Conservation (phyloP, 2,113 vertebrate genomes). For the Cyphomyrus plagiostoma region DNA sequence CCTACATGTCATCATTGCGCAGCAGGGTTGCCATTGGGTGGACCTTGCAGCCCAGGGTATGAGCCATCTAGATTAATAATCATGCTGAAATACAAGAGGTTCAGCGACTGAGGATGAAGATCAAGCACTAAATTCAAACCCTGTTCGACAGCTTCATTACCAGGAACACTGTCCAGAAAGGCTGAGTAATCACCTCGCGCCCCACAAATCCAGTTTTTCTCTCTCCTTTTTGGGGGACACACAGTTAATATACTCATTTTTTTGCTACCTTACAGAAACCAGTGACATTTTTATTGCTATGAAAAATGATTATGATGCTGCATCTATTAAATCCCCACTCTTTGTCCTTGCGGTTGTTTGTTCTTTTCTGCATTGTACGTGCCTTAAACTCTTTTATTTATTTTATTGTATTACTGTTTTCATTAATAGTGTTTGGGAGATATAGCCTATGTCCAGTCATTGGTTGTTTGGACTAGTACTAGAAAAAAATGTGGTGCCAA, state of each 20-base stretch:
- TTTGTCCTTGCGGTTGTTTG: neutral
- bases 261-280: neutral
- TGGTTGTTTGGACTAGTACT: neutral
- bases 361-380: neutral
- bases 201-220: neutral
- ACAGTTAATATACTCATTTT: neutral
- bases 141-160: conserved; percentile 9
- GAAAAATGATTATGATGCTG: neutral
- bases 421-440: neutral
- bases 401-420: neutral
- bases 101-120: conserved; percentile 6
- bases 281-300: conserved; percentile 5
- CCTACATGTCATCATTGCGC: neutral
- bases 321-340: conserved; percentile 11
- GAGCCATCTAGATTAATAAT: neutral
- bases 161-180: neutral
- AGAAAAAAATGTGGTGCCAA: neutral
- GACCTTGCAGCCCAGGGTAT: neutral
- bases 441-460: neutral
- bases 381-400: neutral
- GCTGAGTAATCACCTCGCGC: neutral
- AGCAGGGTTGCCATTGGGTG: neutral
- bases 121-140: neutral
- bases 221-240: neutral
- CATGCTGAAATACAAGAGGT: neutral